Percentiles rank a stretch among this genome's conserved stretches.
Conservation (phyloP, 2,888 invertebrate genomes). For the Andrena marginata region DNA sequence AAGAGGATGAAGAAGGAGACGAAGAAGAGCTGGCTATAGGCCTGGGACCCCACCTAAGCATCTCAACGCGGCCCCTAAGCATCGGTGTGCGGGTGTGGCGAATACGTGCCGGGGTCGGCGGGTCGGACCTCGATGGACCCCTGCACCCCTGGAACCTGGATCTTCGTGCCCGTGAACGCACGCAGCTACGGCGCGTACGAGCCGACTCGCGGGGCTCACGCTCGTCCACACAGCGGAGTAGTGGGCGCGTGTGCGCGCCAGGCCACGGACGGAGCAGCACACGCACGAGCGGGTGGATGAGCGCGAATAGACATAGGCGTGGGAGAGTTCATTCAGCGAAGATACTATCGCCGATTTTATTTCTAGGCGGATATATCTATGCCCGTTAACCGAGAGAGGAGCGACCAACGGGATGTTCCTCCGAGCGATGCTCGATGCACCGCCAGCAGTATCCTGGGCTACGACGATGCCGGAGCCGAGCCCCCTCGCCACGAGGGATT, state of each 20-base stretch:
- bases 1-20: conserved; percentile 16
- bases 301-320: conserved; percentile 83
- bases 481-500: conserved; percentile 52
- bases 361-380: conserved; percentile 82
- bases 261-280: conserved; percentile 34
- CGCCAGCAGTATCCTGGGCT: conserved; percentile 24
- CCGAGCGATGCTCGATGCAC: conserved; percentile 45
- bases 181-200: conserved; percentile 70
- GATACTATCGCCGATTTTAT: conserved; percentile 85
- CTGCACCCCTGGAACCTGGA: conserved; percentile 72
- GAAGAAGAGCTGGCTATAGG: conserved; percentile 57
- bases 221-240: conserved; percentile 34
- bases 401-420: conserved; percentile 75
- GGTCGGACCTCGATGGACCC: conserved; percentile 82
- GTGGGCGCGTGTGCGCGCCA: conserved; percentile 34
- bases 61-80: conserved; percentile 78
- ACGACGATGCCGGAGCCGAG: not conserved
- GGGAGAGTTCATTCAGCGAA: conserved; percentile 85
- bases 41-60: conserved; percentile 81
- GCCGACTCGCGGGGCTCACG: conserved; percentile 50
- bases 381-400: conserved; percentile 78
- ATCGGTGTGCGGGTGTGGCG: conserved; percentile 84
- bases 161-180: conserved; percentile 78
- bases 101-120: conserved; percentile 84
- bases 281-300: conserved; percentile 73